Percentiles rank a stretch among this genome's conserved stretches.
phyloP scores from a whole-genome alignment of 1,140 invertebrate species.

The Diabrotica undecimpunctata region DNA sequence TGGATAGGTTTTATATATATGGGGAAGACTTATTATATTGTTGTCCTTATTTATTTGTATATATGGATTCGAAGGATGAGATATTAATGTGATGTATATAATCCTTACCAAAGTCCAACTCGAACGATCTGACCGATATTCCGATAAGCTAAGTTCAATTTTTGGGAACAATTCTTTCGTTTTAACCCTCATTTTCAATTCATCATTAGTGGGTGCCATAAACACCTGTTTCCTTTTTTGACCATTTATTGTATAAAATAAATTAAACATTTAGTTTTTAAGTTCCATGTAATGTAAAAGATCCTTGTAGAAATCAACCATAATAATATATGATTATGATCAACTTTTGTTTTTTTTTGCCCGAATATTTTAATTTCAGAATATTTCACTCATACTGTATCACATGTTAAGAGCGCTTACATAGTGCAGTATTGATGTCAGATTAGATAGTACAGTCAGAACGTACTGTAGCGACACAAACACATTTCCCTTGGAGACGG shows the following conservation, averaged over 20 bases:
- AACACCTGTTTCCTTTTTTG: constrained; percentile 21
- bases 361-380: no score
- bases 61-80: constrained; percentile 26
- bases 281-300: constrained; percentile 17
- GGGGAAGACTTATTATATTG: constrained; percentile 9
- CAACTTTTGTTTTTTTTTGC: constrained; percentile 8
- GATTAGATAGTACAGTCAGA: no score
- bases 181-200: constrained; percentile 12
- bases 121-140: constrained; percentile 33
- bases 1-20: neutral
- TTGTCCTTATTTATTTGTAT: constrained; percentile 32
- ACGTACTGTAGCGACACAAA: no score
- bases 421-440: no score
- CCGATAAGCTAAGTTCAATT: constrained; percentile 23
- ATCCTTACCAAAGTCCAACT: constrained; percentile 28
- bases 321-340: constrained; percentile 19
- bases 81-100: constrained; percentile 29
- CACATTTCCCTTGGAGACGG: no score
- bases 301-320: constrained; percentile 24
- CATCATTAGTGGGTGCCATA: constrained; percentile 25
- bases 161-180: constrained; percentile 28
- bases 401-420: no score
- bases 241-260: constrained; percentile 9
- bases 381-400: no score
- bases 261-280: constrained; percentile 16